Evolutionary conservation across 1,140 invertebrate species (phyloP).

Genomic region (Magallana ariakensis): DNA sequence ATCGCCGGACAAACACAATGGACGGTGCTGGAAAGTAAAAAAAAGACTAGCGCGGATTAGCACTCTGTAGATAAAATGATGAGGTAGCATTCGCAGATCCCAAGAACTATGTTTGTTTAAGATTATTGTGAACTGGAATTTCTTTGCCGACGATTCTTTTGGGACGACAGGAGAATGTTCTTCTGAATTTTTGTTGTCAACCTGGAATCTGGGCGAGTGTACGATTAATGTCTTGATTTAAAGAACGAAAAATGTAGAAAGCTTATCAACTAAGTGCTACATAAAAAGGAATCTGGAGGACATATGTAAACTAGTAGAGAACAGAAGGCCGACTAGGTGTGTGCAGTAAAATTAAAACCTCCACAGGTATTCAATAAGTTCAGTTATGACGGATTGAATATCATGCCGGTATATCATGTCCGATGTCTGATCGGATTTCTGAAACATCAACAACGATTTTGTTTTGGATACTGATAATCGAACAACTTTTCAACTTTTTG

Average conservation of each 20-base stretch:
- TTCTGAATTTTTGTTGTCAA: conserved; percentile 13
- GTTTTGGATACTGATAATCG: neutral
- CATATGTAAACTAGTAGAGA: conserved; percentile 6
- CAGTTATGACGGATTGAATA: neutral
- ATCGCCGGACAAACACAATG: conserved; percentile 2
- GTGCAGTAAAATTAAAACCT: conserved; percentile 26
- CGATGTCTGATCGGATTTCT: conserved; percentile 1
- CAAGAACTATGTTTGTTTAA: conserved; percentile 1
- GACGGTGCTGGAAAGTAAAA: neutral
- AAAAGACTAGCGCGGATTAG: neutral
- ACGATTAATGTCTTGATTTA: conserved; percentile 16
- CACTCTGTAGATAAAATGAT: conserved; percentile 12
- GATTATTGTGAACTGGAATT: conserved; percentile 30
- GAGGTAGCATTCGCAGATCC: neutral
- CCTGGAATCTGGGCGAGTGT: conserved; percentile 11
- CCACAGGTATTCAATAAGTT: neutral
- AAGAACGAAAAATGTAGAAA: neutral
- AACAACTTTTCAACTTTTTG: neutral
- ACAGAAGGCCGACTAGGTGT: neutral
- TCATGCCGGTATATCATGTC: neutral
- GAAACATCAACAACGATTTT: neutral
- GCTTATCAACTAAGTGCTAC: neutral
- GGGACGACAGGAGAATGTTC: conserved; percentile 23
- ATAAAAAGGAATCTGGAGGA: neutral
- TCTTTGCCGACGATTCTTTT: neutral